Conservation (phyloP, 2,888 invertebrate species). For the Xestobium rufovillosum region DNA sequence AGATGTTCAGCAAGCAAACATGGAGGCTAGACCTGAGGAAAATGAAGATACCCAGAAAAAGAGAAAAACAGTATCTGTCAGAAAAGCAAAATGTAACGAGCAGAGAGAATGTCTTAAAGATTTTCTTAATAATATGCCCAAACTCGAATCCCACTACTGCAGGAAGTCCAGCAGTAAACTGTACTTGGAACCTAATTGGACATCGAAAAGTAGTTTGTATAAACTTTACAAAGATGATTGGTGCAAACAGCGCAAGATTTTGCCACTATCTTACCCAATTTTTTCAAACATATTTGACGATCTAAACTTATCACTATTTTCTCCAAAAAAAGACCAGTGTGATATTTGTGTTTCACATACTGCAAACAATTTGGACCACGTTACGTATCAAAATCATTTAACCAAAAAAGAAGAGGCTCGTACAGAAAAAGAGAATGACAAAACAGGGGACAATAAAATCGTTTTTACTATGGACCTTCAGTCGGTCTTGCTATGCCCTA, state of each 20-base stretch:
- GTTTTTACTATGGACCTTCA: constrained; percentile 17
- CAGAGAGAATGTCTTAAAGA: neutral
- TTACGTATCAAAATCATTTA: neutral
- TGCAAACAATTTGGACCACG: neutral
- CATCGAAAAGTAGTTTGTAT: no score
- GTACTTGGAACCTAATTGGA: neutral
- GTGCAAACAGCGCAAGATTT: neutral
- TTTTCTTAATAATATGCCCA: neutral
- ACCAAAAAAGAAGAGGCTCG: constrained; percentile 1
- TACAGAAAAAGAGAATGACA: neutral
- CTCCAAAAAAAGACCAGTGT: neutral
- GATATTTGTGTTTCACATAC: neutral
- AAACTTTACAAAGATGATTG: no score
- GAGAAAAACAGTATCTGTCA: neutral
- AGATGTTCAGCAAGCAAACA: no score
- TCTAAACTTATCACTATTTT: neutral
- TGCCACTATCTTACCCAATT: neutral
- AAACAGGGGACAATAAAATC: neutral
- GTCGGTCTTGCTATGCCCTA: constrained; percentile 15
- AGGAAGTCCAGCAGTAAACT: constrained; percentile 1
- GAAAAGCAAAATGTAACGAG: neutral
- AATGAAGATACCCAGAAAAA: neutral
- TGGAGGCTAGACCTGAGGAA: no score
- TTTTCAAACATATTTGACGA: constrained; percentile 1
- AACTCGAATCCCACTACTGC: constrained; percentile 1